Percentiles rank a stretch among this genome's conserved stretches.
These are phyloP conservation scores for Shinisaurus crocodilurus DNA, from an alignment of 2,113 vertebrate genomes.

Conservation along the genomic window DNA sequence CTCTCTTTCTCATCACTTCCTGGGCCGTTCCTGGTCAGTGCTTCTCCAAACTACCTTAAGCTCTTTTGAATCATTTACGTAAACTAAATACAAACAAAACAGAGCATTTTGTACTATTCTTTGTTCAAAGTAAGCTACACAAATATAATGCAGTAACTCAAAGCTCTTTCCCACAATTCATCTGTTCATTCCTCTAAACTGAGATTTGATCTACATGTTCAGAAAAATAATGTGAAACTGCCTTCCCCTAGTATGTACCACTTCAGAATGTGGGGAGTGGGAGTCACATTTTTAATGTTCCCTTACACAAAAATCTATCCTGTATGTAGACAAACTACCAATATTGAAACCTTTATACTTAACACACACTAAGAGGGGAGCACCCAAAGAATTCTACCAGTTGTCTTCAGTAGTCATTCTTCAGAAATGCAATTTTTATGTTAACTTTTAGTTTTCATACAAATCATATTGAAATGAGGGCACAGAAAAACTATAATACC, in stretches of 20 bases:
- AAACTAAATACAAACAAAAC: conserved; percentile 63
- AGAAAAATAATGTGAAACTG: neutral
- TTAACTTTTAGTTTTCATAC: conserved; percentile 4
- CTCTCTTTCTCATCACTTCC: conserved; percentile 48
- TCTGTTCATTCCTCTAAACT: conserved; percentile 27
- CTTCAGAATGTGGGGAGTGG: neutral
- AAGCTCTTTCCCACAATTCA: conserved; percentile 16
- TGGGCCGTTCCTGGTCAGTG: conserved; percentile 45
- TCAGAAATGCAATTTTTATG: neutral
- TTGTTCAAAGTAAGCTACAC: conserved; percentile 40
- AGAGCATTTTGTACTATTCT: conserved; percentile 42
- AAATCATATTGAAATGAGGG: neutral
- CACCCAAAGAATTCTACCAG: neutral
- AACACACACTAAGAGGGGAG: neutral
- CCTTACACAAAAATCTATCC: neutral
- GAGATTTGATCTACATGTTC: conserved; percentile 13
- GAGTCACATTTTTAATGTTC: neutral
- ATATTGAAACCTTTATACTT: neutral
- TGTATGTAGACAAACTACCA: neutral
- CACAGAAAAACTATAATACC: neutral
- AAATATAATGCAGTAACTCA: conserved; percentile 27
- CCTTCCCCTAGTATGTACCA: neutral
- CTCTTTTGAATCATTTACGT: conserved; percentile 40
- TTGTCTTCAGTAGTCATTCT: neutral
- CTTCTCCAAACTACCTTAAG: conserved; percentile 26